A percentile compares a stretch with the other conserved stretches of the same genome.
These are phyloP conservation scores for Accipiter virgatus DNA, from an alignment of 2,113 vertebrate species.

Conservation along the genomic window DNA sequence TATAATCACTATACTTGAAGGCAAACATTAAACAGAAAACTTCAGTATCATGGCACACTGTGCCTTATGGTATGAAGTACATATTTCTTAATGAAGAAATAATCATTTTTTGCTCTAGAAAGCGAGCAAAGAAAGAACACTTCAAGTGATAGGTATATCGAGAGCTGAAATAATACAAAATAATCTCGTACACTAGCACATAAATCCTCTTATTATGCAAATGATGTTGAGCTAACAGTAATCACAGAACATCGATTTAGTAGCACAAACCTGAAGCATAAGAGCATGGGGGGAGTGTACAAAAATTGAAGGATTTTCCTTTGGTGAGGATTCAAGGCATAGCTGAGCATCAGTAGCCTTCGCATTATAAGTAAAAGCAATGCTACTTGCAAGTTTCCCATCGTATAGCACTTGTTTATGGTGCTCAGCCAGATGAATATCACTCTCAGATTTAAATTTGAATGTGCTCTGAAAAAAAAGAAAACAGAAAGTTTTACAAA, in stretches of 20 bases:
- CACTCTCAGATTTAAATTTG: slow-evolving; percentile 98
- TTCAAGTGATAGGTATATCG: neutral
- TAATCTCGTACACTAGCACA: neutral
- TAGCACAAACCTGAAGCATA: slow-evolving; percentile 92
- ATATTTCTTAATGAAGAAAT: neutral
- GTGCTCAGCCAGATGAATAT: slow-evolving; percentile 98
- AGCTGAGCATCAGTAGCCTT: slow-evolving; percentile 98
- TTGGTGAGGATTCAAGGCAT: slow-evolving; percentile 96
- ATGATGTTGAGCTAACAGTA: neutral
- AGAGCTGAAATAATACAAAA: neutral
- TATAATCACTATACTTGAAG: neutral
- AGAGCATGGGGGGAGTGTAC: slow-evolving; percentile 97
- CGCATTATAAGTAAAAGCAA: slow-evolving; percentile 97
- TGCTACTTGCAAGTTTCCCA: slow-evolving; percentile 94
- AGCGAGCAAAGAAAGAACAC: neutral
- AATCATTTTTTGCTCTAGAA: neutral
- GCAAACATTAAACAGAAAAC: neutral
- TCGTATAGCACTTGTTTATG: slow-evolving; percentile 98
- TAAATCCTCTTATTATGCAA: neutral
- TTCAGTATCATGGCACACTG: neutral
- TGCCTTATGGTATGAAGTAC: neutral
- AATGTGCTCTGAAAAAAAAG: slow-evolving; percentile 89
- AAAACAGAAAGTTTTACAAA: neutral
- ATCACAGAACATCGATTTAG: neutral
- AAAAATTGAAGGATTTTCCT: slow-evolving; percentile 97